A percentile compares a stretch with the other conserved stretches of the same genome.
phyloP scores from a whole-genome alignment of 2,113 vertebrate species.

The Eubucco bourcierii region DNA sequence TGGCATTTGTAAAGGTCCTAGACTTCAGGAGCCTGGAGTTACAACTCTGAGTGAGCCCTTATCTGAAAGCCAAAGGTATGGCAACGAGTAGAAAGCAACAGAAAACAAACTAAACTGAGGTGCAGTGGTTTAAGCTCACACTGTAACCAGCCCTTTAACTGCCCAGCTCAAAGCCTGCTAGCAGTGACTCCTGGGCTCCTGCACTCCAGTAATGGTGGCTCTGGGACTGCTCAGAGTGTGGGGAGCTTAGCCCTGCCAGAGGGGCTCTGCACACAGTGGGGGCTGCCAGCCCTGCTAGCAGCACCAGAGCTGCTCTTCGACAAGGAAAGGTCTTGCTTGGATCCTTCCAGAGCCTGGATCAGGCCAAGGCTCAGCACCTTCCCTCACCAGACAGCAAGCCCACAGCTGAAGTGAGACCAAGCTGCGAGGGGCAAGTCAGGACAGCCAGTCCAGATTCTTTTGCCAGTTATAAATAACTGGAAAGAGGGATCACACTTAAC shows the following conservation, averaged over 20 bases:
- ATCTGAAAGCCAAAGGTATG: not conserved
- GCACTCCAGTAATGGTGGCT: not conserved
- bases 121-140: not conserved
- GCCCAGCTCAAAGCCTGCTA: not conserved
- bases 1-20: not conserved
- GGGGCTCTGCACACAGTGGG: fast-evolving
- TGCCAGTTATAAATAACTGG: not conserved
- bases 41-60: not conserved
- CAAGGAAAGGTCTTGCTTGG: fast-evolving
- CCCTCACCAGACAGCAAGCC: fast-evolving
- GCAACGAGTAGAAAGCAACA: not conserved
- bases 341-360: not conserved
- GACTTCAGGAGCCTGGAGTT: not conserved
- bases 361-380: not conserved
- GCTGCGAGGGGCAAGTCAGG: not conserved
- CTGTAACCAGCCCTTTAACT: not conserved
- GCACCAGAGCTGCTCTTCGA: not conserved
- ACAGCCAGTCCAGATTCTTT: not conserved
- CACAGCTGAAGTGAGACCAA: not conserved
- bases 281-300: not conserved
- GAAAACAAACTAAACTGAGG: not conserved
- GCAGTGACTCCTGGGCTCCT: not conserved
- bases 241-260: not conserved
- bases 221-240: too few relatives aligned
- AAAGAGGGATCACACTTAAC: not conserved